These are phyloP conservation scores for Scaptomyza graminum DNA, from an alignment of 1,140 invertebrate species.

Conservation along the genomic window DNA sequence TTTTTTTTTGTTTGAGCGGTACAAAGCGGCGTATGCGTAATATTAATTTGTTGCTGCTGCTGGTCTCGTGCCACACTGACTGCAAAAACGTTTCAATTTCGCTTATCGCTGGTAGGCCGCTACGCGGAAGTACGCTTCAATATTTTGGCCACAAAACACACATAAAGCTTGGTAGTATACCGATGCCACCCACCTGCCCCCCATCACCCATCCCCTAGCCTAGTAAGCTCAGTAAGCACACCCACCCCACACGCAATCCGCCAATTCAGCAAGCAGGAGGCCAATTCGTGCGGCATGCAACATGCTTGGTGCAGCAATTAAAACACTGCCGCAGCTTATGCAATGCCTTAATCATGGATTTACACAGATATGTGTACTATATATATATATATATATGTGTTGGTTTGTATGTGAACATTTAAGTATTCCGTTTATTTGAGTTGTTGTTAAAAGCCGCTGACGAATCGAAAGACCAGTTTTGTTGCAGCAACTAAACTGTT, in stretches of 20 bases:
- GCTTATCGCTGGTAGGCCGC: slow-evolving; percentile 22
- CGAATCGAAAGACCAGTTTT: slow-evolving; percentile 1
- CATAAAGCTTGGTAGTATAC: no score
- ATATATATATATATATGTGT: not conserved
- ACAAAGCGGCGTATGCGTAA: slow-evolving; percentile 76
- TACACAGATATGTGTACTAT: slow-evolving; percentile 14
- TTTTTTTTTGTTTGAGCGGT: not conserved
- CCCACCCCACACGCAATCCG: not conserved
- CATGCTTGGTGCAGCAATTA: slow-evolving; percentile 38
- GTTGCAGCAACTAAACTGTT: slow-evolving; percentile 25
- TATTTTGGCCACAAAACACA: slow-evolving; percentile 19
- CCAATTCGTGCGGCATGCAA: slow-evolving; percentile 47
- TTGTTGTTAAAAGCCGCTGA: not conserved
- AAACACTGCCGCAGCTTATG: slow-evolving; percentile 46
- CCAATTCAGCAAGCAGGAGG: slow-evolving; percentile 4
- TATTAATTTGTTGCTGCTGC: slow-evolving; percentile 46
- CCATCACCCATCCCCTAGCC: not conserved
- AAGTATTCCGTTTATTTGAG: slow-evolving; percentile 14
- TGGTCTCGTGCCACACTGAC: slow-evolving; percentile 78
- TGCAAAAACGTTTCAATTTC: slow-evolving; percentile 76
- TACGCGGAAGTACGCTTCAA: slow-evolving; percentile 45
- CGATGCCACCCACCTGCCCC: no score
- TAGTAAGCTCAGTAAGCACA: not conserved
- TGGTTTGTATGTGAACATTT: not conserved
- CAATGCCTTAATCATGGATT: slow-evolving; percentile 38